phyloP scores from a whole-genome alignment of 2,888 invertebrate species.

The Antheraea yamamai region DNA sequence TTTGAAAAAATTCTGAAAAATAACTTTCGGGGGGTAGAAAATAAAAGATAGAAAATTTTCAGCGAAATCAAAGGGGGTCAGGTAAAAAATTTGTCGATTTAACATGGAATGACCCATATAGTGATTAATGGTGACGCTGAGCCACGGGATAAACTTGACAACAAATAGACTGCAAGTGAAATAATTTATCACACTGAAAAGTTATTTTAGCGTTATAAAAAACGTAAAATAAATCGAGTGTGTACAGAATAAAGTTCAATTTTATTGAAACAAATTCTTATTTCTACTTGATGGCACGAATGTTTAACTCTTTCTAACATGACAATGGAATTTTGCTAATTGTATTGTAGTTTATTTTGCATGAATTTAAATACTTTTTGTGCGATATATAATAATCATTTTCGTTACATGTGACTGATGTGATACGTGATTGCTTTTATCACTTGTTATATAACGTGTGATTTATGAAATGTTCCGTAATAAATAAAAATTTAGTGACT shows the following conservation, averaged over 20 bases:
- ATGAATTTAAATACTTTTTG: not conserved
- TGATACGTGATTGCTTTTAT: not conserved
- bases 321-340: not conserved
- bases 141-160: not conserved
- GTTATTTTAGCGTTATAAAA: not conserved
- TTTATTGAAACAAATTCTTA: not conserved
- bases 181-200: not conserved
- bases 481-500: not conserved
- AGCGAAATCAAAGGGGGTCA: too few relatives aligned
- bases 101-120: too few relatives aligned
- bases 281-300: not conserved
- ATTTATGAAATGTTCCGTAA: not conserved
- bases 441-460: not conserved
- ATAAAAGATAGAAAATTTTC: too few relatives aligned
- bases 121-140: not conserved
- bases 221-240: not conserved
- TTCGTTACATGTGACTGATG: not conserved
- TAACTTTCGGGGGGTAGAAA: too few relatives aligned
- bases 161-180: not conserved
- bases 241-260: not conserved
- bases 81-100: too few relatives aligned
- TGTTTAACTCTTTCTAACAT: not conserved
- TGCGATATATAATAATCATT: not conserved
- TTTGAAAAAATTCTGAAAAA: too few relatives aligned
- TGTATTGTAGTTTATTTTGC: not conserved